Conservation (phyloP, 1,140 invertebrate species). For the Apis laboriosa region DNA sequence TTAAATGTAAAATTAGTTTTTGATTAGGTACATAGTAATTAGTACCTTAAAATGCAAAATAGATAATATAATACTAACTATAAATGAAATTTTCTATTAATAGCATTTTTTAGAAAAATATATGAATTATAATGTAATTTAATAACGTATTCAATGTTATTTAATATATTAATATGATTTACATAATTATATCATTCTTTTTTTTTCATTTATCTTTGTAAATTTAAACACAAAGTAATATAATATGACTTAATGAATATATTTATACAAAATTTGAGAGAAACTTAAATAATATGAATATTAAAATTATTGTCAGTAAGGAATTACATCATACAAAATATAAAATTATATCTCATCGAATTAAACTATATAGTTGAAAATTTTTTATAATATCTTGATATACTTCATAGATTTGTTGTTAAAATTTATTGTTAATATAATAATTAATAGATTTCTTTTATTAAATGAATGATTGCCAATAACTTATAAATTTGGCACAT, state of each 20-base stretch:
- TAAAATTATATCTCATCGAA: neutral
- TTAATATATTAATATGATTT: no score
- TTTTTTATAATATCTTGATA: neutral
- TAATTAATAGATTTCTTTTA: neutral
- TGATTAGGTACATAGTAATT: no score
- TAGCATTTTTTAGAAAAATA: neutral
- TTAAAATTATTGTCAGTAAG: neutral
- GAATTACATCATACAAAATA: neutral
- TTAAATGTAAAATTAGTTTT: neutral
- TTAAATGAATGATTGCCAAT: neutral
- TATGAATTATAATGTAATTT: neutral
- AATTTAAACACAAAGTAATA: neutral
- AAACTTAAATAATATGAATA: neutral
- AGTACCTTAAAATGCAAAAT: neutral
- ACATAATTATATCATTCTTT: no score
- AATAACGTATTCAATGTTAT: no score
- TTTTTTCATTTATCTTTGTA: neutral
- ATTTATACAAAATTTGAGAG: neutral
- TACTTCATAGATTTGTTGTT: neutral
- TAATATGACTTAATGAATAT: neutral
- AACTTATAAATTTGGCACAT: conserved; percentile 28
- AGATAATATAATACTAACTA: neutral
- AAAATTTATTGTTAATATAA: neutral
- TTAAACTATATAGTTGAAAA: neutral
- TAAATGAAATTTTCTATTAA: neutral